These are phyloP conservation scores for Sepioteuthis lessoniana DNA, from an alignment of 2,888 invertebrate species.

Conservation along the genomic window DNA sequence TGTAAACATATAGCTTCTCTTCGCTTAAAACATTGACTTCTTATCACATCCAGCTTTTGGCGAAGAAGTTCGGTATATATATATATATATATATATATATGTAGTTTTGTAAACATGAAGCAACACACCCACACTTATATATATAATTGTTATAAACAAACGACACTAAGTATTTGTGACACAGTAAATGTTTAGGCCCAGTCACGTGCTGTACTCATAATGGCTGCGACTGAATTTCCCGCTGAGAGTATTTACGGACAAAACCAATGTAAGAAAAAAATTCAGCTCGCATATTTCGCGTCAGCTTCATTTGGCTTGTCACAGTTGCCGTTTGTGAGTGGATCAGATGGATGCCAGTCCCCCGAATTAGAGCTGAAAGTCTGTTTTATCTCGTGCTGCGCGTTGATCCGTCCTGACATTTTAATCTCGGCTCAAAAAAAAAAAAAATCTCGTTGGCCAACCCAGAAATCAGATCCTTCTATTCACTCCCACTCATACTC, in stretches of 20 bases:
- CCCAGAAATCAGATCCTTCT: too few species aligned
- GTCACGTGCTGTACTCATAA: neutral
- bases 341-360: conserved; percentile 33
- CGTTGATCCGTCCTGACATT: conserved; percentile 7
- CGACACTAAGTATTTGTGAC: neutral
- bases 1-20: too few species aligned
- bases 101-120: neutral
- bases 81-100: conserved; percentile 8
- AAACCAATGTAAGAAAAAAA: neutral
- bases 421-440: neutral
- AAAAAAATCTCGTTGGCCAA: too few species aligned
- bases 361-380: conserved; percentile 19
- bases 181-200: neutral
- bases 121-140: neutral
- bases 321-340: conserved; percentile 11
- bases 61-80: too few species aligned
- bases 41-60: too few species aligned
- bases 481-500: too few species aligned
- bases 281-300: neutral
- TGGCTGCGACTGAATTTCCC: neutral
- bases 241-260: neutral
- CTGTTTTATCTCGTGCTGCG: neutral
- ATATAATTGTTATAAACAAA: neutral
- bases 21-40: too few species aligned
- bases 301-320: neutral